A percentile compares a stretch with the other conserved stretches of the same genome.
These are phyloP conservation scores for Heterocephalus glaber DNA, from an alignment of 2,113 vertebrate genomes.

Conservation along the genomic window DNA sequence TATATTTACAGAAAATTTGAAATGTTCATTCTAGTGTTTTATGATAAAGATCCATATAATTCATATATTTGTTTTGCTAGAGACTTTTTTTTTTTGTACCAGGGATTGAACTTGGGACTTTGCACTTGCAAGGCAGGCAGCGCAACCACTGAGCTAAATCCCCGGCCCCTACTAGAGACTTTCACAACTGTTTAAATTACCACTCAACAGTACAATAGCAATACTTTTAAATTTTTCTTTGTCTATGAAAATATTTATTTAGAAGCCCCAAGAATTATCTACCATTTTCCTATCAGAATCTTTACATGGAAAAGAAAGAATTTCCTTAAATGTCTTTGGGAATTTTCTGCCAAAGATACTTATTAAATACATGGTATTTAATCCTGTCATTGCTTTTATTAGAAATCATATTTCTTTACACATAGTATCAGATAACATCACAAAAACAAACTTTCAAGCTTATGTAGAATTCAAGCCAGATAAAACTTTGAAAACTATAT, in stretches of 20 bases:
- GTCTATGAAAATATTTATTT: conserved; percentile 37
- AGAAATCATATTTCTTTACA: conserved; percentile 55
- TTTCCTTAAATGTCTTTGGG: neutral
- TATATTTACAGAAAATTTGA: neutral
- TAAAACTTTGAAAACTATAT: conserved; percentile 65
- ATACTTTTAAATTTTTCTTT: conserved; percentile 19
- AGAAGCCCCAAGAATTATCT: neutral
- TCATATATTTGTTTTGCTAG: neutral
- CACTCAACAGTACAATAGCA: neutral
- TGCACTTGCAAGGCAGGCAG: too few relatives aligned
- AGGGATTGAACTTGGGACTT: too few relatives aligned
- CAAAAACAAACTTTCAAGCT: conserved; percentile 59
- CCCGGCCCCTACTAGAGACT: neutral
- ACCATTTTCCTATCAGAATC: neutral
- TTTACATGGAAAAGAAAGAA: neutral
- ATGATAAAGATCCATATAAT: neutral
- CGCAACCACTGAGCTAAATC: too few relatives aligned
- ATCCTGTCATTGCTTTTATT: neutral
- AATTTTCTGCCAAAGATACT: conserved; percentile 40
- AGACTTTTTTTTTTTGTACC: too few relatives aligned
- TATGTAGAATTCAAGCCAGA: conserved; percentile 56
- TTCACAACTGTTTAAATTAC: conserved; percentile 7
- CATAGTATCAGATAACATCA: conserved; percentile 13
- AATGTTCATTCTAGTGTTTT: conserved; percentile 39
- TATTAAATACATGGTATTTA: conserved; percentile 6